Percentiles rank a stretch among this genome's conserved stretches.
phyloP scores from a whole-genome alignment of 64 coral and sea anemone species.

The Montipora efflorescens region DNA sequence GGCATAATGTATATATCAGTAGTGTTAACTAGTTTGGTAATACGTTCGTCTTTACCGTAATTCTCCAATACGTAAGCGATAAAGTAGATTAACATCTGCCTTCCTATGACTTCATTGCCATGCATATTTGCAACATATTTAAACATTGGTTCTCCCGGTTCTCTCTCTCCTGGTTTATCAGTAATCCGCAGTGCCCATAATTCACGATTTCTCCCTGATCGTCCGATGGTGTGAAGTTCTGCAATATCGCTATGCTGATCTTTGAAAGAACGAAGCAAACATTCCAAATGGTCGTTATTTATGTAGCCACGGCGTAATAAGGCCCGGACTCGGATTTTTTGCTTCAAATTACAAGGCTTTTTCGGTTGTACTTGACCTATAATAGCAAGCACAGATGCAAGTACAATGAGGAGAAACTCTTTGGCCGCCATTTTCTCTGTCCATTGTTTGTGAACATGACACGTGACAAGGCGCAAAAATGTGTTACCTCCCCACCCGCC shows the following conservation, averaged over 20 bases:
- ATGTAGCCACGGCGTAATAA: constrained; percentile 55
- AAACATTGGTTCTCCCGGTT: constrained; percentile 96
- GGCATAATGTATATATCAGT: constrained; percentile 98
- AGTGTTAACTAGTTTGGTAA: constrained; percentile 77
- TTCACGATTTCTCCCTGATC: constrained; percentile 75
- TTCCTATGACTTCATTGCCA: constrained; percentile 92
- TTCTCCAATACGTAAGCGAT: constrained; percentile 94
- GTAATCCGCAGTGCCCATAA: constrained; percentile 92
- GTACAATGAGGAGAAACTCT: background rate
- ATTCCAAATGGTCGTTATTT: constrained; percentile 78
- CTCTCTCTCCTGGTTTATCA: constrained; percentile 76
- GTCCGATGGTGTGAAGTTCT: constrained; percentile 71
- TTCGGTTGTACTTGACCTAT: background rate
- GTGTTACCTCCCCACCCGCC: background rate
- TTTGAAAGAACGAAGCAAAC: constrained; percentile 57
- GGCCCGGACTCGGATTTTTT: background rate
- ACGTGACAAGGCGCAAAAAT: background rate
- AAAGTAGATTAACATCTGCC: constrained; percentile 96
- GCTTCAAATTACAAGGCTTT: background rate
- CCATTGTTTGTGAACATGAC: background rate
- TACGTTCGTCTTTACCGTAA: constrained; percentile 74
- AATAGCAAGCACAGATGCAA: background rate
- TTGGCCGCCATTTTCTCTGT: constrained; percentile 19
- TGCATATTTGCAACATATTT: constrained; percentile 99
- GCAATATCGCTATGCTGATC: constrained; percentile 77